Evolutionary conservation across 2,797 vertebrate genomes (phyloP).

Genomic region (Gymnothorax reevesii): DNA sequence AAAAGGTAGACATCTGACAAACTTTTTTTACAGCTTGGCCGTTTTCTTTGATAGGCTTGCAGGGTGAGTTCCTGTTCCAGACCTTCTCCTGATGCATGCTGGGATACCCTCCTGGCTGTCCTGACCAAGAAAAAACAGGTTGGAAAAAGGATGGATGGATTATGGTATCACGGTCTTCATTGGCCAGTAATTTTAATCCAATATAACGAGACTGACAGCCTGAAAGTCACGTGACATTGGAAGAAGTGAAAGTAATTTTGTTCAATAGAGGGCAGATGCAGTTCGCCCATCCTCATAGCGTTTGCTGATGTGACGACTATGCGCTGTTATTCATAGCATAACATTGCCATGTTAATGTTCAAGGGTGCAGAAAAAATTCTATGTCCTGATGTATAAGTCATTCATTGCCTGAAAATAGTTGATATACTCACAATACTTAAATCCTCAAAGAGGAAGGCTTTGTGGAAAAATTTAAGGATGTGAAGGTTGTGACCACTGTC

Average conservation of each 20-base stretch:
- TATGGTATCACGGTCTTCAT: background rate
- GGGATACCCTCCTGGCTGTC: too few species aligned
- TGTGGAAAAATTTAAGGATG: background rate
- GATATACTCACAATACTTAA: background rate
- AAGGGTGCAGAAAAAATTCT: background rate
- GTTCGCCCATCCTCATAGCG: background rate
- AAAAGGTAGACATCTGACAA: too few species aligned
- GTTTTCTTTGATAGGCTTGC: too few species aligned
- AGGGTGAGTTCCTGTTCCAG: too few species aligned
- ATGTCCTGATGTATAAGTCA: background rate
- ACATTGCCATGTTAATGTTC: background rate
- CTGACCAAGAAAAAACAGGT: too few species aligned
- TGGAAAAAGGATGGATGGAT: background rate
- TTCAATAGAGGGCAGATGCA: background rate
- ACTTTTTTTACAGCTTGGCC: too few species aligned
- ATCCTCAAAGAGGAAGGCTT: background rate
- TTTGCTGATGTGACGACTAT: background rate
- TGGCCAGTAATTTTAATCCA: background rate
- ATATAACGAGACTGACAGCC: background rate
- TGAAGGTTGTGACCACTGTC: background rate
- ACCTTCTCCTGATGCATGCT: too few species aligned
- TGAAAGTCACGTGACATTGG: background rate
- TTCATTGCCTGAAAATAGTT: background rate
- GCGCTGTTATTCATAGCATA: background rate
- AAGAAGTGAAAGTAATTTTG: slow-evolving; percentile 17